Evolutionary conservation across 2,888 invertebrate genomes (phyloP).

Genomic region (Hyppa rectilinea): DNA sequence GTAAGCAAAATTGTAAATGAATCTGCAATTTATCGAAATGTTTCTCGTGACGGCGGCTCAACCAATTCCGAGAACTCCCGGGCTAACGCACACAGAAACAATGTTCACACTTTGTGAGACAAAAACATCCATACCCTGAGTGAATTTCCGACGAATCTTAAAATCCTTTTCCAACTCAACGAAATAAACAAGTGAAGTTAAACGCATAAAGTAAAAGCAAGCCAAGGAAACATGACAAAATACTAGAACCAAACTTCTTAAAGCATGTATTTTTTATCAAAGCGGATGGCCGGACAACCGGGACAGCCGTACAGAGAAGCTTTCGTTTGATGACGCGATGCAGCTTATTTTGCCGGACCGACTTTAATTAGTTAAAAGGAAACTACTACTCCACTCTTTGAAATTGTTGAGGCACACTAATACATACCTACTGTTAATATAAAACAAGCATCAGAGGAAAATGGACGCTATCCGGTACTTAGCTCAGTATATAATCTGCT

Average conservation of each 20-base stretch:
- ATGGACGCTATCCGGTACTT: slow-evolving; percentile 31
- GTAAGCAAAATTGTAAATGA: too few species aligned
- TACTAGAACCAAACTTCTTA: slow-evolving; percentile 22
- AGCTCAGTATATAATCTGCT: slow-evolving; percentile 15
- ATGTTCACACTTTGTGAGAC: too few species aligned
- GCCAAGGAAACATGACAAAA: slow-evolving; percentile 10
- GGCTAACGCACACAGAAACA: background rate
- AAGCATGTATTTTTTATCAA: slow-evolving; percentile 63
- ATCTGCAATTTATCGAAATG: too few species aligned
- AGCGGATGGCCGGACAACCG: slow-evolving; percentile 25
- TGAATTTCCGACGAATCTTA: background rate
- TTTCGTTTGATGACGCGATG: slow-evolving; percentile 52
- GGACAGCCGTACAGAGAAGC: slow-evolving; percentile 32
- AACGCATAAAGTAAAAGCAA: slow-evolving; percentile 7
- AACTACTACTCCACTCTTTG: slow-evolving; percentile 61
- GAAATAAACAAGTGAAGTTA: background rate
- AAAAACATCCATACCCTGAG: background rate
- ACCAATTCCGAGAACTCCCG: background rate
- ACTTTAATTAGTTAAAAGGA: slow-evolving; percentile 68
- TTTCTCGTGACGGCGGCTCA: too few species aligned
- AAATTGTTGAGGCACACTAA: slow-evolving; percentile 46
- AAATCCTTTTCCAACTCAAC: background rate
- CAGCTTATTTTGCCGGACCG: slow-evolving; percentile 54
- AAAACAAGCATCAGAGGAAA: slow-evolving; percentile 39
- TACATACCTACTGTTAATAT: slow-evolving; percentile 43